phyloP scores from a whole-genome alignment of 92 coral and sea anemone species.

The Phenganax marumi region DNA sequence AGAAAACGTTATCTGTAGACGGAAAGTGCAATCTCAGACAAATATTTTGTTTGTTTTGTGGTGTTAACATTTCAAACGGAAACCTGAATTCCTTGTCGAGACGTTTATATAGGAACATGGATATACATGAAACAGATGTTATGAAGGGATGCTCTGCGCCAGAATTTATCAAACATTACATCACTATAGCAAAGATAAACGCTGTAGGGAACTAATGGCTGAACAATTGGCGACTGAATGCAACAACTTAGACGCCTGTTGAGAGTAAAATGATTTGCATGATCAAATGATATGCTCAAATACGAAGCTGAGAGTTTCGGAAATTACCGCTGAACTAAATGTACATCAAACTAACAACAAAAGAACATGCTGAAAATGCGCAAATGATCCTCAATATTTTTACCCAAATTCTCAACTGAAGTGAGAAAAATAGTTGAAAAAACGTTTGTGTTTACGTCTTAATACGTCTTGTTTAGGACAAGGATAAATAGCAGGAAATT shows the following conservation, averaged over 20 bases:
- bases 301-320: not conserved
- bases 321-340: not conserved
- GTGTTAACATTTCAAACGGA: conserved; percentile 14
- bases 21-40: not conserved
- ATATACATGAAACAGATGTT: conserved; percentile 1
- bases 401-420: too few relatives aligned
- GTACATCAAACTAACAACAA: too few relatives aligned
- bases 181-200: not conserved
- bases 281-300: too few relatives aligned
- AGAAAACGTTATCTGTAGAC: not conserved
- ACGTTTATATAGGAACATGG: not conserved
- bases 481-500: conserved; percentile 5
- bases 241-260: not conserved
- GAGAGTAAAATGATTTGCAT: not conserved
- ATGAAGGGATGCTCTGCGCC: not conserved
- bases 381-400: not conserved
- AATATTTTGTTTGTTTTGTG: not conserved
- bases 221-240: conserved; percentile 1
- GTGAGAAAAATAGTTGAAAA: too few relatives aligned
- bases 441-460: too few relatives aligned
- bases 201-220: conserved; percentile 3
- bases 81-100: not conserved
- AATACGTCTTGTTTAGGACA: conserved; percentile 1
- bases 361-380: too few relatives aligned
- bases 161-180: too few relatives aligned